A percentile compares a stretch with the other conserved stretches of the same genome.
Conservation (phyloP, 1,140 invertebrate species). For the Drosophila nebulosa region DNA sequence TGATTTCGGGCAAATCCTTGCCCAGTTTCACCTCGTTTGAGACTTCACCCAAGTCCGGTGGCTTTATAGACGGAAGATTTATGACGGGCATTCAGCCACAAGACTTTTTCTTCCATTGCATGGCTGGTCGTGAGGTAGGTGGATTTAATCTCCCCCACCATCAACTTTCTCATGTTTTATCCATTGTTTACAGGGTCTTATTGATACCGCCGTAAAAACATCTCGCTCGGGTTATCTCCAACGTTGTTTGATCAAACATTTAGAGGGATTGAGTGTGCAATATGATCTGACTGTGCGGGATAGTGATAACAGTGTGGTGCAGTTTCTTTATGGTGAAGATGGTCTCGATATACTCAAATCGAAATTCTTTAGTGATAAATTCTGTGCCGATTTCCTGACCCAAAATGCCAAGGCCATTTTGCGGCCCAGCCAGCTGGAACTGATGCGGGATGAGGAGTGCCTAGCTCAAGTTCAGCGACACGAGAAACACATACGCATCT, state of each 20-base stretch:
- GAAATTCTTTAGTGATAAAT: slow-evolving; percentile 90
- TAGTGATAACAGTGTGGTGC: slow-evolving; percentile 95
- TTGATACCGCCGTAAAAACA: slow-evolving; percentile 94
- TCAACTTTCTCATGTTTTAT: not conserved
- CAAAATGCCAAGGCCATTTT: slow-evolving; percentile 88
- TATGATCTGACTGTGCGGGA: slow-evolving; percentile 98
- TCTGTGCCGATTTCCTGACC: slow-evolving; percentile 89
- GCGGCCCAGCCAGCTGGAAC: slow-evolving; percentile 49
- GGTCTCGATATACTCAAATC: slow-evolving; percentile 95
- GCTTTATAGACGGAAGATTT: slow-evolving; percentile 97
- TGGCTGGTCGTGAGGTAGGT: slow-evolving; percentile 97
- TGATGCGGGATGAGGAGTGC: slow-evolving; percentile 82
- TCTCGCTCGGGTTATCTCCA: slow-evolving; percentile 99
- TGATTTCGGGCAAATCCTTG: slow-evolving; percentile 93
- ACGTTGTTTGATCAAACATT: slow-evolving; percentile 98
- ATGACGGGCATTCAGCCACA: slow-evolving; percentile 98
- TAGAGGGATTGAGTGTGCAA: slow-evolving; percentile 94
- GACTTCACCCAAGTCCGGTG: slow-evolving; percentile 94
- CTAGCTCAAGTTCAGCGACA: slow-evolving; percentile 84
- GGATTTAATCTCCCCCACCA: not conserved
- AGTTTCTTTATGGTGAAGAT: slow-evolving; percentile 99
- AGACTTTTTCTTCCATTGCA: slow-evolving; percentile 99
- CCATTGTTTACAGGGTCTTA: slow-evolving; percentile 83
- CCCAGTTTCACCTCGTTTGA: slow-evolving; percentile 97
- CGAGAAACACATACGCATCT: slow-evolving; percentile 83